Conservation (phyloP, 2,797 vertebrate species). For the Varecia variegata region DNA sequence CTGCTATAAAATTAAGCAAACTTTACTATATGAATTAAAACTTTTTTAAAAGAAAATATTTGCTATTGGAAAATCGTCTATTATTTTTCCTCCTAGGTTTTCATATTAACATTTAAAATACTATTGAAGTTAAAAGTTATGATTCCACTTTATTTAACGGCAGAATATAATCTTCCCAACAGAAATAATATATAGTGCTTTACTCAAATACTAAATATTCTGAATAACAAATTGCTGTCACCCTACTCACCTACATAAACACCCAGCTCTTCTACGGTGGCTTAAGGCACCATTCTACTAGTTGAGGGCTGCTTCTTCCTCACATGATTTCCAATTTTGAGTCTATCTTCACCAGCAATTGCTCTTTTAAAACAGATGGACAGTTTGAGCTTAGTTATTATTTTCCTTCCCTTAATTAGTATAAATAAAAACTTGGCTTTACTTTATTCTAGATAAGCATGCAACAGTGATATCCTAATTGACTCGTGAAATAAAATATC, state of each 20-base stretch:
- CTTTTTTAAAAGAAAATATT: background rate
- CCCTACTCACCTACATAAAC: background rate
- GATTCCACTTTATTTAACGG: background rate
- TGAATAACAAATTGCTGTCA: background rate
- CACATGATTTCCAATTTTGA: background rate
- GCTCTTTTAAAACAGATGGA: background rate
- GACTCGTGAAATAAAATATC: background rate
- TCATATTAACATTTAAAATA: background rate
- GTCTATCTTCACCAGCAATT: background rate
- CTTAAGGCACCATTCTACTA: background rate
- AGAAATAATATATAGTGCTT: background rate
- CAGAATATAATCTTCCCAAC: background rate
- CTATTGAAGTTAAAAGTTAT: background rate
- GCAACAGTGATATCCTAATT: background rate
- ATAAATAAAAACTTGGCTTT: background rate
- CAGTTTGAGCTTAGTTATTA: background rate
- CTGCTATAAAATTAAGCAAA: background rate
- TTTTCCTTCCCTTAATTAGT: background rate
- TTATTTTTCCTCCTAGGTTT: background rate
- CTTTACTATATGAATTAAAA: background rate
- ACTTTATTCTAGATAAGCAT: background rate
- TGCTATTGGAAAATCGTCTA: background rate
- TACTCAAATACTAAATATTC: background rate
- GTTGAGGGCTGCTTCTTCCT: background rate
- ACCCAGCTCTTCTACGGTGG: background rate